Evolutionary conservation across 2,888 invertebrate genomes (phyloP).

Genomic region (Campaea margaritaria): DNA sequence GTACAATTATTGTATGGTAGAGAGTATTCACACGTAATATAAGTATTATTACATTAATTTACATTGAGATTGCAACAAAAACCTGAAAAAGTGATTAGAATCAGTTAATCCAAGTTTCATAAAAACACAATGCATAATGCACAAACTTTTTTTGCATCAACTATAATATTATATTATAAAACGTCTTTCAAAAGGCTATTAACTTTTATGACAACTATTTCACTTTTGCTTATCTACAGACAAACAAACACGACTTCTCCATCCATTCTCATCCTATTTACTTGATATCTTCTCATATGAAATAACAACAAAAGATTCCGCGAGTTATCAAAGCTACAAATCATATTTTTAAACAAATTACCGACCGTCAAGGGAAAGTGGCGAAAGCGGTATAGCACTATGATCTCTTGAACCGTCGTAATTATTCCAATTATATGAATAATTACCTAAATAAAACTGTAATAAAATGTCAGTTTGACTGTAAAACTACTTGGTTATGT

Average conservation of each 20-base stretch:
- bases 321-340: constrained; percentile 35
- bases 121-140: too few relatives aligned
- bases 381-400: constrained; percentile 40
- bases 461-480: constrained; percentile 30
- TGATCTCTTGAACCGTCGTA: constrained; percentile 43
- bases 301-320: constrained; percentile 40
- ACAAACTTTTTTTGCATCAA: neutral
- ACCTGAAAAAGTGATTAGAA: too few relatives aligned
- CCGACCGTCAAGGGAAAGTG: constrained; percentile 34
- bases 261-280: constrained; percentile 17
- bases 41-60: too few relatives aligned
- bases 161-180: too few relatives aligned
- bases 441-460: constrained; percentile 37
- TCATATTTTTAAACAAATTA: constrained; percentile 33
- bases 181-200: neutral
- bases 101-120: too few relatives aligned
- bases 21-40: too few relatives aligned
- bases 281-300: constrained; percentile 8
- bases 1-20: too few relatives aligned
- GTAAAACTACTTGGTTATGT: constrained; percentile 17
- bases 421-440: constrained; percentile 37
- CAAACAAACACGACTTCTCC: constrained; percentile 20
- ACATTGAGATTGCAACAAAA: too few relatives aligned
- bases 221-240: constrained; percentile 25
- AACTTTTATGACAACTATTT: neutral